Conservation (phyloP, 1,140 invertebrate species). For the Drosophila baimaii region DNA sequence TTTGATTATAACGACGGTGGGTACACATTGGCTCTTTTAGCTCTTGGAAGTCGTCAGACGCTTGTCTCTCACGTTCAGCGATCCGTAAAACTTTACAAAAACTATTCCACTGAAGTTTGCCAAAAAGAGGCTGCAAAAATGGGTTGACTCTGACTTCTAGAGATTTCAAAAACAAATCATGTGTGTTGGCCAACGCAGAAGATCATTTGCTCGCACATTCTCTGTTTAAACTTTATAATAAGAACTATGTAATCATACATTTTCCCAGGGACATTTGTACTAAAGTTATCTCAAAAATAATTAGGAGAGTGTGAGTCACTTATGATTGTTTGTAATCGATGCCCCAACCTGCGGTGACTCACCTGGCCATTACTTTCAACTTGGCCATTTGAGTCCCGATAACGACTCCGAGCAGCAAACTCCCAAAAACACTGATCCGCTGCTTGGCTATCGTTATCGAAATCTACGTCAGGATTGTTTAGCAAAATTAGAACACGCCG, state of each 20-base stretch:
- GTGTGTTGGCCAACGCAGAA: too few relatives aligned
- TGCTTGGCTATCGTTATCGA: constrained; percentile 19
- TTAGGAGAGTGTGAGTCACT: constrained; percentile 22
- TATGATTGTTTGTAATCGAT: background rate
- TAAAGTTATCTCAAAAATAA: background rate
- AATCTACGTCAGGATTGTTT: constrained; percentile 43
- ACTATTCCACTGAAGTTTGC: too few relatives aligned
- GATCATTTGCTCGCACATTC: too few relatives aligned
- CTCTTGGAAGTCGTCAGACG: too few relatives aligned
- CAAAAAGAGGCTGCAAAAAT: too few relatives aligned
- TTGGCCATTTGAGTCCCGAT: constrained; percentile 11
- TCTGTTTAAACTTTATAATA: too few relatives aligned
- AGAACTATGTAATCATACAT: background rate
- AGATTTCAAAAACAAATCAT: too few relatives aligned
- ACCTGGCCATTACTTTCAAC: background rate
- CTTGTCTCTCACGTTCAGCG: too few relatives aligned
- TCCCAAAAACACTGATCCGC: background rate
- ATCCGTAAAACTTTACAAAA: too few relatives aligned
- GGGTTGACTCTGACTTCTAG: too few relatives aligned
- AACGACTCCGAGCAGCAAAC: constrained; percentile 2
- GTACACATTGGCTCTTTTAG: too few relatives aligned
- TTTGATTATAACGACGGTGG: too few relatives aligned
- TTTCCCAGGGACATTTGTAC: background rate
- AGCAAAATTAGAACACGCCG: constrained; percentile 29
- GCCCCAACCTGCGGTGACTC: constrained; percentile 4